Percentiles rank a stretch among this genome's conserved stretches.
Evolutionary conservation across 2,113 vertebrate genomes (phyloP).

Genomic region (Balaenoptera acutorostrata): DNA sequence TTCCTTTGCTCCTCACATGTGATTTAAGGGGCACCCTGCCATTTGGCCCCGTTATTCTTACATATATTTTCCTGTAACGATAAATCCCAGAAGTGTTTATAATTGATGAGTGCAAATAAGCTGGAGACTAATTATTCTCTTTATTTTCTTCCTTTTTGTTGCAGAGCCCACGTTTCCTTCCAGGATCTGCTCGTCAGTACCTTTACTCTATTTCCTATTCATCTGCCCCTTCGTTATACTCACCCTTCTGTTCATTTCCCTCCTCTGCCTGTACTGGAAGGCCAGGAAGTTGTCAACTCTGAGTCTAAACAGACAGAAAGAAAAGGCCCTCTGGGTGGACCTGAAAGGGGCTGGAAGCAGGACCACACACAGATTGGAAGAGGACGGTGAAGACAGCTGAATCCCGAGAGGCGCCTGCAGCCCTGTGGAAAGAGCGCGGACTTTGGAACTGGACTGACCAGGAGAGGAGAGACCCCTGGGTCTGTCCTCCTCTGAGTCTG

Average conservation of each 20-base stretch:
- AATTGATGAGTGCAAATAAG: not conserved
- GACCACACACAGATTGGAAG: not conserved
- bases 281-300: not conserved
- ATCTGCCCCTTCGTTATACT: slow-evolving; percentile 62
- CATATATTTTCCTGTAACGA: not conserved
- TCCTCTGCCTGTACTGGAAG: slow-evolving; percentile 49
- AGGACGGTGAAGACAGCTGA: not conserved
- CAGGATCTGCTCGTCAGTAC: slow-evolving; percentile 73
- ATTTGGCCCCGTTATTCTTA: not conserved
- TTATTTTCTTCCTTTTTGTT: not conserved
- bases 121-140: not conserved
- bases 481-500: not conserved
- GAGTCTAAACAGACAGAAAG: not conserved
- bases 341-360: not conserved
- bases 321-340: slow-evolving; percentile 44
- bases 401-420: not conserved
- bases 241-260: slow-evolving; percentile 33
- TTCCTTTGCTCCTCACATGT: not conserved
- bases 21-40: not conserved
- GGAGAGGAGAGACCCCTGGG: fast-evolving
- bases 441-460: not conserved
- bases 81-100: not conserved
- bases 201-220: slow-evolving; percentile 72
- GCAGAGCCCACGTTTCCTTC: slow-evolving; percentile 69
- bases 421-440: not conserved